Percentiles rank a stretch among this genome's conserved stretches.
Evolutionary conservation across 2,113 vertebrate species (phyloP).

Genomic region (Emydura subglobosa): DNA sequence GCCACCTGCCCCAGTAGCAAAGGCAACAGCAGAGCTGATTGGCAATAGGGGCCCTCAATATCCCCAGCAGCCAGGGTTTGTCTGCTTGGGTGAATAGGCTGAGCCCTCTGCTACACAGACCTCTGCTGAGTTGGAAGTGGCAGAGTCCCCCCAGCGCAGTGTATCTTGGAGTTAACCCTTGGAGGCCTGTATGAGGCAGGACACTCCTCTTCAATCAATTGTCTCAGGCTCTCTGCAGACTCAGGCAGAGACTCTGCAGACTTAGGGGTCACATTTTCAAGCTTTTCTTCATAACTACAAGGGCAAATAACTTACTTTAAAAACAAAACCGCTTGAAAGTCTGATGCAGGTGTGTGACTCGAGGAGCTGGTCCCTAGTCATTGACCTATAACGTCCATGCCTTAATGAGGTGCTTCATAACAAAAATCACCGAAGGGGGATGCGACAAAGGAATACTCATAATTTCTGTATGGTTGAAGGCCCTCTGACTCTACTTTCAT

Average conservation of each 20-base stretch:
- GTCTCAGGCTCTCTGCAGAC: background rate
- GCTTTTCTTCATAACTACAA: background rate
- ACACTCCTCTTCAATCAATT: background rate
- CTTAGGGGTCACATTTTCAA: background rate
- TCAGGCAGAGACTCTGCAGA: background rate
- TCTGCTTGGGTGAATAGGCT: background rate
- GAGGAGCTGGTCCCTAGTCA: background rate
- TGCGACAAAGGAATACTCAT: background rate
- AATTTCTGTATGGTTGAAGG: background rate
- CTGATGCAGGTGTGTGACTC: background rate
- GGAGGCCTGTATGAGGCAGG: background rate
- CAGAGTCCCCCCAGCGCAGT: background rate
- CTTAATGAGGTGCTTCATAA: background rate
- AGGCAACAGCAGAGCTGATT: background rate
- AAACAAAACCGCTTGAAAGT: background rate
- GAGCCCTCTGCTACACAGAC: background rate
- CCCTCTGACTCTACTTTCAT: background rate
- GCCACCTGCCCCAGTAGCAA: background rate
- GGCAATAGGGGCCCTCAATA: background rate
- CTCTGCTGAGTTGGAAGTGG: background rate
- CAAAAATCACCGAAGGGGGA: background rate
- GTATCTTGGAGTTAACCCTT: background rate
- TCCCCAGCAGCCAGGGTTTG: background rate
- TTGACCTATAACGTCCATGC: no score
- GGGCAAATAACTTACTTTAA: background rate